Base-by-base conservation (phyloP, 2,113 vertebrate genomes). In the Typhlomys cinereus region DNA sequence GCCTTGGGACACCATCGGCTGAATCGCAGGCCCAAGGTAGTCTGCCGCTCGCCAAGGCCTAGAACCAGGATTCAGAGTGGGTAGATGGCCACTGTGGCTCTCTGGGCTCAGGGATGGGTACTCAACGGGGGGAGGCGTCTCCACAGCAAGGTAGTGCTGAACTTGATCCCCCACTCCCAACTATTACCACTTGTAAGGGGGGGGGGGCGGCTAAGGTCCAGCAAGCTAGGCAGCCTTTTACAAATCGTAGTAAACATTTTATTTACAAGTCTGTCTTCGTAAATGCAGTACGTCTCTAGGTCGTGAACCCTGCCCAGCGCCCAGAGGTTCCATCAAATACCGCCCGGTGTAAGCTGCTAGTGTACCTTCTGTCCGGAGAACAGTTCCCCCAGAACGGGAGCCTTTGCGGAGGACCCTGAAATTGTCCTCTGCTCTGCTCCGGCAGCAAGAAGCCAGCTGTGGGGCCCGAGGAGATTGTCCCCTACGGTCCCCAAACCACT, bases 211-310 rank as follows among this genome's bases (percentile, higher is more conserved):
- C 41, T 57, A 9, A 46, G 14, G 41, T 46, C 34, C 83, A 95
- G 93, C 66, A 96, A 95, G 95, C 84, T 87, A 92, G 73, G 78
- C 93, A 5, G 95, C 94, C 95, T 96, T 95, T 96, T 98, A 98
- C 98, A 98, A 98, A 98, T 97, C 94, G 95, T 98, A 99, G 98
- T 98, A 99, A 99, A 99, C 98, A 96, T 98, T 99, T 99, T 99
- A 99, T 99, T 99, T 99, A 99, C 99, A 99, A 95, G 97, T 97
- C 94, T 97, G 97, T 86, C 84, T 25, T 95, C 89, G 92, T 98
- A 98, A 98, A 98, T 98, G 98, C 99, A 99, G 92, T 94, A 59
- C 0, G 71, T 93, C 96, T 89, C 95, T 79, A 92, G 80, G 95
- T 97, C 86, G 92, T 70, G 85, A 94, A 85, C 85, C 23, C 85